Evolutionary conservation across 2,113 vertebrate genomes (phyloP).

Genomic region (Eulemur rufifrons): DNA sequence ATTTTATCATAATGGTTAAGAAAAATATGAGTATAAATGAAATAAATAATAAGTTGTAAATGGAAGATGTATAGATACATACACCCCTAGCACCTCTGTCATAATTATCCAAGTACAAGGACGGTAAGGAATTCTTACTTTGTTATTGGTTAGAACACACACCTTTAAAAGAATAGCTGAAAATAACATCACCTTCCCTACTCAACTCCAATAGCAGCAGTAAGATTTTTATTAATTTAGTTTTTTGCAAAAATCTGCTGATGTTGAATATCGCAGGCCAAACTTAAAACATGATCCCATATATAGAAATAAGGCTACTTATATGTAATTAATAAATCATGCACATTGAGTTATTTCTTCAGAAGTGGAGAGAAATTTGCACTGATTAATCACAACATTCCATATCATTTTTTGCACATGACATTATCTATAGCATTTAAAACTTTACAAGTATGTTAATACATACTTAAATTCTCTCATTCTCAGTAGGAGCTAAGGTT

Average conservation of each 20-base stretch:
- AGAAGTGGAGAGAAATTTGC: not conserved
- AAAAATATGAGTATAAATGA: not conserved
- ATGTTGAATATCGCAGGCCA: not conserved
- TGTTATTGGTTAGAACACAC: not conserved
- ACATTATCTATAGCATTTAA: not conserved
- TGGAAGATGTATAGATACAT: not conserved
- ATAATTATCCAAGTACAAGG: not conserved
- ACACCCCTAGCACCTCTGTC: accelerated
- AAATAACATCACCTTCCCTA: not conserved
- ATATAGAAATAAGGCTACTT: not conserved
- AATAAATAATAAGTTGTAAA: not conserved
- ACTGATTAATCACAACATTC: not conserved
- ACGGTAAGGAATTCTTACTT: not conserved
- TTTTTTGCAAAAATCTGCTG: not conserved
- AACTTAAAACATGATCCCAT: not conserved
- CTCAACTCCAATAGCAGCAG: not conserved
- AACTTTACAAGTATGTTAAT: not conserved
- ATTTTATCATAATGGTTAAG: not conserved
- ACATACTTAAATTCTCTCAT: not conserved
- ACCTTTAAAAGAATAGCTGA: not conserved
- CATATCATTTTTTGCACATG: not conserved
- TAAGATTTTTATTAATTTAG: not conserved
- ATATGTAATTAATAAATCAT: not conserved
- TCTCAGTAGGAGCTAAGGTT: not conserved
- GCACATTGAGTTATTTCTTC: not conserved